These are phyloP conservation scores for Drosophila testacea DNA, from an alignment of 2,888 invertebrate species.

Conservation along the genomic window DNA sequence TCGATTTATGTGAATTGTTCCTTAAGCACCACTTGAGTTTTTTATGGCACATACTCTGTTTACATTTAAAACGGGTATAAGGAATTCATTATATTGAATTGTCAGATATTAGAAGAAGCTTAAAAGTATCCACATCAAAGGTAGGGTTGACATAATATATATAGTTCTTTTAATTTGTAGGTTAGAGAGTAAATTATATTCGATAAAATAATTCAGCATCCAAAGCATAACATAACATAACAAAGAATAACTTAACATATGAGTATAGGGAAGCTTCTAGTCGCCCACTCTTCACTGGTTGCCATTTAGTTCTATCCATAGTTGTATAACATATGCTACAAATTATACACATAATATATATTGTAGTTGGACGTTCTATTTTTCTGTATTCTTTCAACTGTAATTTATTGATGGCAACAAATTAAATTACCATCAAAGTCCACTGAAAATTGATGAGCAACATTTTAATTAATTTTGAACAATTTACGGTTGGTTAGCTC, in stretches of 20 bases:
- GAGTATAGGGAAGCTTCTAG: conserved; percentile 9
- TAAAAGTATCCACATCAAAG: too few species aligned
- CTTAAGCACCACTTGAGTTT: conserved; percentile 42
- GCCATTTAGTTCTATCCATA: not conserved
- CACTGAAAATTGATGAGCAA: conserved; percentile 40
- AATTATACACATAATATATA: conserved; percentile 4
- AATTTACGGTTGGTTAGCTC: conserved; percentile 23
- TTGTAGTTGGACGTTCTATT: conserved; percentile 3
- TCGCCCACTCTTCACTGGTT: not conserved
- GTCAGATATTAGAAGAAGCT: too few species aligned
- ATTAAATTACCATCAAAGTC: conserved; percentile 56
- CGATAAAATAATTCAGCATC: not conserved
- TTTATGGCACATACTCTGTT: conserved; percentile 24
- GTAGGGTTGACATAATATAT: too few species aligned
- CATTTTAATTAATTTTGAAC: conserved; percentile 37
- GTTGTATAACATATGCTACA: conserved; percentile 23
- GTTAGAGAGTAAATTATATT: not conserved
- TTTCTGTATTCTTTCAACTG: conserved; percentile 13
- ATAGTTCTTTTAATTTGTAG: not conserved
- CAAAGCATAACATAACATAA: too few species aligned
- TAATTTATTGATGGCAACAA: conserved; percentile 47
- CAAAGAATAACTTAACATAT: too few species aligned
- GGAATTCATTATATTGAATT: not conserved
- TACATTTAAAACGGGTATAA: not conserved
- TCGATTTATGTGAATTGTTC: conserved; percentile 52